These are phyloP conservation scores for Pygocentrus nattereri DNA, from an alignment of 2,797 vertebrate species.

Conservation along the genomic window DNA sequence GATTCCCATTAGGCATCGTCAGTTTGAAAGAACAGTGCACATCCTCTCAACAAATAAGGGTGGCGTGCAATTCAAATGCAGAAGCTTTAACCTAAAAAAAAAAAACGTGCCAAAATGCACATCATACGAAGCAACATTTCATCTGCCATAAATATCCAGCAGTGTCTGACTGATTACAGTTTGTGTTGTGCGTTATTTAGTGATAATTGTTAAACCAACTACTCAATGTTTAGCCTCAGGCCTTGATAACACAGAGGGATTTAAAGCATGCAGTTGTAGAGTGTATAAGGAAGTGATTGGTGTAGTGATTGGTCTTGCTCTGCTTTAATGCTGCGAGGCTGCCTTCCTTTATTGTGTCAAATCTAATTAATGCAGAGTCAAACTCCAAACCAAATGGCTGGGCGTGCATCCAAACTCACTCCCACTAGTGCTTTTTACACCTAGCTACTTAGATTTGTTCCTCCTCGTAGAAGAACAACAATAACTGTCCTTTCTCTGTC, in stretches of 20 bases:
- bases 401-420: constrained; percentile 18
- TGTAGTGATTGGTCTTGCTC: constrained; percentile 8
- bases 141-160: neutral
- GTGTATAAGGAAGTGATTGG: constrained; percentile 24
- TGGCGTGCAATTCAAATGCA: too few relatives aligned
- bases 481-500: neutral
- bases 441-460: neutral
- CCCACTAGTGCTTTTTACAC: constrained; percentile 6
- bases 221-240: neutral
- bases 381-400: constrained; percentile 15
- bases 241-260: neutral
- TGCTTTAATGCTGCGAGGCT: constrained; percentile 17
- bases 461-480: neutral
- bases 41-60: too few relatives aligned
- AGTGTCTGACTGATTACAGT: neutral
- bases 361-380: constrained; percentile 28
- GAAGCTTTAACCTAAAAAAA: neutral
- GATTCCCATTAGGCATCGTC: too few relatives aligned
- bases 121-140: neutral
- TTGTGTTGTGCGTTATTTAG: neutral
- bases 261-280: neutral
- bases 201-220: neutral
- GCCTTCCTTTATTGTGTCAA: constrained; percentile 38
- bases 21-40: too few relatives aligned
- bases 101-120: neutral